Percentiles rank a stretch among this genome's conserved stretches.
Evolutionary conservation across 2,888 invertebrate genomes (phyloP).

Genomic region (Drosophila leonis): DNA sequence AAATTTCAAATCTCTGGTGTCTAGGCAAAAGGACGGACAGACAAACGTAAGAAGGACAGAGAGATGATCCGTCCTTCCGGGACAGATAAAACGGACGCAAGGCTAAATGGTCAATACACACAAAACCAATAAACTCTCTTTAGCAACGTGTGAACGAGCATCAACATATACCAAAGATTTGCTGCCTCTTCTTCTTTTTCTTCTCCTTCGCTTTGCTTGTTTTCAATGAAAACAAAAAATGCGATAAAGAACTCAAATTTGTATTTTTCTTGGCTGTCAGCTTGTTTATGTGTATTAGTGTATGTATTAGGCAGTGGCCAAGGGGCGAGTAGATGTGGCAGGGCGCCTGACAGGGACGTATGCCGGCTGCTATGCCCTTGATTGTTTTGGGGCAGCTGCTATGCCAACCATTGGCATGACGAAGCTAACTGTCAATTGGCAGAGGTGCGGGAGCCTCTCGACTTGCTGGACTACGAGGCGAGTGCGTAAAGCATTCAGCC

Average conservation of each 20-base stretch:
- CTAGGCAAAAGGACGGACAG: too few species aligned
- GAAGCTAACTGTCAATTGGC: constrained; percentile 41
- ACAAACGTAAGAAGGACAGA: too few species aligned
- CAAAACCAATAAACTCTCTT: not conserved
- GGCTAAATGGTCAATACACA: not conserved
- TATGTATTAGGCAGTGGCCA: not conserved
- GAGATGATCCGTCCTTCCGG: too few species aligned
- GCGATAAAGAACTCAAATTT: constrained; percentile 12
- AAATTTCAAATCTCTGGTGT: too few species aligned
- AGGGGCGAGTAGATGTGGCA: not conserved
- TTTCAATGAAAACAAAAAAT: constrained; percentile 6
- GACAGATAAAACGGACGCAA: too few species aligned
- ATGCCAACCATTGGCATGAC: constrained; percentile 48
- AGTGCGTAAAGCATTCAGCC: not conserved
- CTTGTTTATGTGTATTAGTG: not conserved
- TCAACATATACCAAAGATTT: not conserved
- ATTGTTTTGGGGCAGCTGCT: constrained; percentile 8
- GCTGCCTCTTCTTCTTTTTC: not conserved
- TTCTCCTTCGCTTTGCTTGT: not conserved
- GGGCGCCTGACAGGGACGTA: not conserved
- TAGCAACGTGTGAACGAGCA: not conserved
- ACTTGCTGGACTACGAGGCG: not conserved
- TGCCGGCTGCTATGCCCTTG: constrained; percentile 3
- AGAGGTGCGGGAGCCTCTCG: constrained; percentile 9
- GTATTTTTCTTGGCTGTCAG: constrained; percentile 4